A percentile compares a stretch with the other conserved stretches of the same genome.
These are phyloP conservation scores for Schizaphis graminum DNA, from an alignment of 2,888 invertebrate genomes.

Conservation along the genomic window DNA sequence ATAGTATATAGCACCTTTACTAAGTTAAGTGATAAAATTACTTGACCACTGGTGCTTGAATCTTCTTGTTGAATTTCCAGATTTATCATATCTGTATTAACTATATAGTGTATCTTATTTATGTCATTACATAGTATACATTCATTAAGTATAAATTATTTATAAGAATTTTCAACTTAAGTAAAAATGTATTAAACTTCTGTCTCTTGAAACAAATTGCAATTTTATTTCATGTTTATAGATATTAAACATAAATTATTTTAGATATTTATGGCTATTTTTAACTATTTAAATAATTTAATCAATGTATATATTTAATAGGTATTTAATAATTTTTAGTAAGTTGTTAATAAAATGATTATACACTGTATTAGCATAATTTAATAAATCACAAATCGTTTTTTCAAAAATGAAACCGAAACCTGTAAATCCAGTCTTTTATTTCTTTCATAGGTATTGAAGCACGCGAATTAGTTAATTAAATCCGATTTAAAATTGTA, in stretches of 20 bases:
- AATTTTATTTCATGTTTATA: background rate
- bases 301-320: background rate
- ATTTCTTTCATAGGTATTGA: background rate
- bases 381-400: background rate
- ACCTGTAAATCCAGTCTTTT: background rate
- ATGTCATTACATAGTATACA: background rate
- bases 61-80: background rate
- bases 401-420: background rate
- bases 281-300: background rate
- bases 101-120: background rate
- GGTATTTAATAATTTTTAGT: background rate
- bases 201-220: background rate
- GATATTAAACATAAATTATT: background rate
- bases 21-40: background rate
- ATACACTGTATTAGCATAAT: background rate
- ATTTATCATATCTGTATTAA: background rate
- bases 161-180: background rate
- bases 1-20: background rate
- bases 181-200: background rate
- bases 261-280: background rate
- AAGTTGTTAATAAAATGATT: background rate
- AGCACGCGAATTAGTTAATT: background rate
- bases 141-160: background rate
- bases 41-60: background rate
- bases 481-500: background rate